Evolutionary conservation across 2,888 invertebrate species (phyloP).

Genomic region (Linnaemya tessellans): DNA sequence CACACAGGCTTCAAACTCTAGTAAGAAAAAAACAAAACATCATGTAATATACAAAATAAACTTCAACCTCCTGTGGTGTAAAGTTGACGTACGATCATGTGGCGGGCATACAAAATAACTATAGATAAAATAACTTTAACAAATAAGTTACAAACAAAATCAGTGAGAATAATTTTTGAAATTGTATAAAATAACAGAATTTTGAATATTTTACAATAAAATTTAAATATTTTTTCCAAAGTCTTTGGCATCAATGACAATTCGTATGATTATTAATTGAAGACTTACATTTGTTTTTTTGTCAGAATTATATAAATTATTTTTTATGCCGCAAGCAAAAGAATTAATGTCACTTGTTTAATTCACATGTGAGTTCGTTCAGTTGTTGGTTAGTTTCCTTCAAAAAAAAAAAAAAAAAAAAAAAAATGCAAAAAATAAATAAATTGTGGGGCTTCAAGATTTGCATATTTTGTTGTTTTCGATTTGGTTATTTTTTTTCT

Average conservation of each 20-base stretch:
- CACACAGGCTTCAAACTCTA: slow-evolving; percentile 21
- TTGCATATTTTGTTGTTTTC: slow-evolving; percentile 66
- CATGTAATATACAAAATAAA: slow-evolving; percentile 73
- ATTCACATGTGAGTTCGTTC: slow-evolving; percentile 37
- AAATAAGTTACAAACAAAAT: slow-evolving; percentile 46
- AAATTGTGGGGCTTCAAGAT: slow-evolving; percentile 68
- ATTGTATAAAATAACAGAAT: slow-evolving; percentile 54
- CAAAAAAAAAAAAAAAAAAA: slow-evolving; percentile 28
- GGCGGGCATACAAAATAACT: slow-evolving; percentile 72
- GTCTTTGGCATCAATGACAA: slow-evolving; percentile 34
- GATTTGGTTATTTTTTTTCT: slow-evolving; percentile 22
- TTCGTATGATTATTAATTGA: slow-evolving; percentile 40
- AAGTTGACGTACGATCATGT: slow-evolving; percentile 73
- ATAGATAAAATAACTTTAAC: slow-evolving; percentile 58
- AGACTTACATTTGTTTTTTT: not conserved
- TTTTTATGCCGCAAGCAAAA: slow-evolving; percentile 40
- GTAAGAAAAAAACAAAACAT: slow-evolving; percentile 51
- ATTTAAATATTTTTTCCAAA: slow-evolving; percentile 36
- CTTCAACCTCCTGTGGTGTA: slow-evolving; percentile 73
- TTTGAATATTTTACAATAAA: slow-evolving; percentile 52
- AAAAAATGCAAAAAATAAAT: not conserved
- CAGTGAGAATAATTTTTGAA: slow-evolving; percentile 13
- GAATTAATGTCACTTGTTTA: slow-evolving; percentile 65
- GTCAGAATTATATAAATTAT: slow-evolving; percentile 43
- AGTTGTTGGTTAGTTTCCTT: slow-evolving; percentile 53